phyloP scores from a whole-genome alignment of 2,113 vertebrate species.

The Siniperca chuatsi region DNA sequence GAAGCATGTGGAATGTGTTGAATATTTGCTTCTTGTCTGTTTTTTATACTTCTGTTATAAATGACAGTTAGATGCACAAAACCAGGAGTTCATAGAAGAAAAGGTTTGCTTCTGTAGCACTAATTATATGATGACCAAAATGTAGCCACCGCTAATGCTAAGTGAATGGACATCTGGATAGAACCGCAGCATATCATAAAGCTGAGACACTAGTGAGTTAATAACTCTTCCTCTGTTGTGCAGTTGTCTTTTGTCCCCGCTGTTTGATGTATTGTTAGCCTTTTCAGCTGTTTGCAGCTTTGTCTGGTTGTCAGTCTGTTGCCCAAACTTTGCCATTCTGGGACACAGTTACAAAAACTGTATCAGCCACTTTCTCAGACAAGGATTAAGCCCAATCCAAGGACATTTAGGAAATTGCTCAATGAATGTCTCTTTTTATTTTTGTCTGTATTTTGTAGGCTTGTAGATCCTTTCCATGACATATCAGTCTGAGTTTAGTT shows the following conservation, averaged over 20 bases:
- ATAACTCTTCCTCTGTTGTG: conserved; percentile 26
- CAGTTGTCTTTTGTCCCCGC: conserved; percentile 30
- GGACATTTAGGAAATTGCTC: conserved; percentile 17
- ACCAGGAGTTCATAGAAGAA: neutral
- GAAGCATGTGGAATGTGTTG: conserved; percentile 7
- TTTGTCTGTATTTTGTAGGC: neutral
- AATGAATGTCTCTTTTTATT: neutral
- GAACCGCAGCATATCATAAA: conserved; percentile 4
- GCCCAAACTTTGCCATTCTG: conserved; percentile 28
- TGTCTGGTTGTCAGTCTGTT: conserved; percentile 40
- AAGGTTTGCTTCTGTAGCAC: neutral
- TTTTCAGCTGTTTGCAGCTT: conserved; percentile 50
- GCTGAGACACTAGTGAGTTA: conserved; percentile 17
- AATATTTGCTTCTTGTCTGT: neutral
- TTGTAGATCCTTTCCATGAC: neutral
- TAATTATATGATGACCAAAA: neutral
- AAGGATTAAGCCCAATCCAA: conserved; percentile 27
- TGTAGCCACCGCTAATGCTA: neutral
- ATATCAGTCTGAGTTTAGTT: conserved; percentile 3
- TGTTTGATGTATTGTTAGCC: conserved; percentile 52
- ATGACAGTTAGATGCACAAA: neutral
- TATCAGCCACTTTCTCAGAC: conserved; percentile 31
- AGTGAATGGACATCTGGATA: neutral
- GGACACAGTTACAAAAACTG: conserved; percentile 28
- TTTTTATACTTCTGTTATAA: neutral